Conservation (phyloP, 2,888 invertebrate species). For the Oxytorus armatus region DNA sequence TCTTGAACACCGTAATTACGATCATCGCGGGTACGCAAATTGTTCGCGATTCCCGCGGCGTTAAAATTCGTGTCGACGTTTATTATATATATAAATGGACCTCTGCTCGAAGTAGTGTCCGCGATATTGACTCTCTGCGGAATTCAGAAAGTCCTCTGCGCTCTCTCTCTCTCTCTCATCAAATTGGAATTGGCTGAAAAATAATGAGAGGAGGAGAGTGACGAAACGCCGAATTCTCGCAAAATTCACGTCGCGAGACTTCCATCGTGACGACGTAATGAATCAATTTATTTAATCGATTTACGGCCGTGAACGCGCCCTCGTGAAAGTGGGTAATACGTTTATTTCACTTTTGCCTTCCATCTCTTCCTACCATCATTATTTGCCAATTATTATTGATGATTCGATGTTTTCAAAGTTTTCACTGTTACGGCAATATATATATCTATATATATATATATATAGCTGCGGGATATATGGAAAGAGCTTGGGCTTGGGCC, state of each 20-base stretch:
- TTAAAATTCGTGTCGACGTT: slow-evolving; percentile 2
- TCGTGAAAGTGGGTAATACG: slow-evolving; percentile 58
- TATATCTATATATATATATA: background rate
- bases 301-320: slow-evolving; percentile 24
- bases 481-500: slow-evolving; percentile 3
- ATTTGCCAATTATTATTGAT: background rate
- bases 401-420: slow-evolving; percentile 2
- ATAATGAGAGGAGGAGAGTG: slow-evolving; percentile 35
- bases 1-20: slow-evolving; percentile 60
- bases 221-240: slow-evolving; percentile 58
- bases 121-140: slow-evolving; percentile 13
- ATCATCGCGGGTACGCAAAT: slow-evolving; percentile 49
- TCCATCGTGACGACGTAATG: slow-evolving; percentile 49
- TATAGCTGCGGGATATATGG: background rate
- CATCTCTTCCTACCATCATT: slow-evolving; percentile 5
- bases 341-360: slow-evolving; percentile 32
- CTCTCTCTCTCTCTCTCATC: background rate
- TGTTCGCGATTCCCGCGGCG: slow-evolving; percentile 45
- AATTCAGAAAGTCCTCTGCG: slow-evolving; percentile 61
- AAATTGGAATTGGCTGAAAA: slow-evolving; percentile 2
- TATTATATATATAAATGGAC: background rate
- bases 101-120: background rate
- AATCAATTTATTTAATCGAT: slow-evolving; percentile 68
- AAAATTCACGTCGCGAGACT: slow-evolving; percentile 29
- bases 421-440: background rate